Base-by-base conservation (phyloP, 2,888 invertebrate species). In the Lithophane semibrunnea region DNA sequence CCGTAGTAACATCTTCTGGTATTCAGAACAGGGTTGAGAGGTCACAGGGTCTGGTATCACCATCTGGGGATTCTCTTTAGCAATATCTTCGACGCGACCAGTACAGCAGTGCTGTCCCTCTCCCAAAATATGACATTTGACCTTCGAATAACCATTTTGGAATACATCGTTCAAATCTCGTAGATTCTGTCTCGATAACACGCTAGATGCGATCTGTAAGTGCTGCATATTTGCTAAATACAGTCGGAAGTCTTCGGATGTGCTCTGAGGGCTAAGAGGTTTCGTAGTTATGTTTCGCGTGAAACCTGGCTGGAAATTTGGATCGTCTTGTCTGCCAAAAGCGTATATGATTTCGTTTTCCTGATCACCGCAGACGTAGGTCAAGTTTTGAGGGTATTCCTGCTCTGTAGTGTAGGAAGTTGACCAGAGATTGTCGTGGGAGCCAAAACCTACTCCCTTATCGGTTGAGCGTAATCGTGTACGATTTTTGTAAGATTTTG, bases 141-240 rank as follows among this genome's bases (percentile, higher is more conserved):
- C 94, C 80, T 95, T 95, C 0, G 96, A 96, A 86, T 97, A 97
- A 0, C 97, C 97, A 74, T 97, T 97, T 87, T 97, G 97, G 82
- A 97, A 97, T 0, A 97, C 96, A 21, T 97, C 95, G 85, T 97
- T 97, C 65, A 97, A 90, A 89, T 97, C 97, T 71, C 97, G 96
- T 68, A 98, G 90, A 79, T 98, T 97, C 56, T 97, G 95, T n/a
- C 98, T 93, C 0, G 97, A 95, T 7, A 98, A 91, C 0, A 97
- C 95, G 86, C 97, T 98, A 0, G 98, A 97, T 0, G 98, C 98
- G 83, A 97, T 98, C 86, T 98, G 98, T 12, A 98, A 91, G 91
- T 98, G 97, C 88, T 98, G 98, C 93, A 98, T 97, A 89, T 98
- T 98, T 42, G 98, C 98, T 83, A 98, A 93, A 91, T 98, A 98